Percentiles rank a stretch among this genome's conserved stretches.
These are phyloP conservation scores for Xylocampa areola DNA, from an alignment of 2,888 invertebrate genomes.

Conservation along the genomic window DNA sequence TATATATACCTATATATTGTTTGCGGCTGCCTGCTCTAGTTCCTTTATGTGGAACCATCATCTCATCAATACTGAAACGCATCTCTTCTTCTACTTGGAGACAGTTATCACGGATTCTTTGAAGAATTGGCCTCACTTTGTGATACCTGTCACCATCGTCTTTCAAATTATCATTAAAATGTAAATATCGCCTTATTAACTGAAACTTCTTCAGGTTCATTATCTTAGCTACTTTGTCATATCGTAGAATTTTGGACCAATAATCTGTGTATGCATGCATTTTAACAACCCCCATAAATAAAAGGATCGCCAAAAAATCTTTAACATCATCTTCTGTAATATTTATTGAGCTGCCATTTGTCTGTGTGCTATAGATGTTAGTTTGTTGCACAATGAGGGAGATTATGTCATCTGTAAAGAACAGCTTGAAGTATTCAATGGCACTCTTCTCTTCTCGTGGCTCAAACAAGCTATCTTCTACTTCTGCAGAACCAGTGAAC, in stretches of 20 bases:
- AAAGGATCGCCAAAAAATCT: neutral
- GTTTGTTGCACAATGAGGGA: slow-evolving; percentile 15
- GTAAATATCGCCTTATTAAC: neutral
- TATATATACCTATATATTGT: too few relatives aligned
- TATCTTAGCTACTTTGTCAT: neutral
- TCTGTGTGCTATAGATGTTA: slow-evolving; percentile 27
- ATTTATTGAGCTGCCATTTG: slow-evolving; percentile 20
- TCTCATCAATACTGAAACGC: slow-evolving; percentile 2
- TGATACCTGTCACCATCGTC: neutral
- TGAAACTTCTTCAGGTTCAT: slow-evolving; percentile 1
- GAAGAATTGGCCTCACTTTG: neutral
- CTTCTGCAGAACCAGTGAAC: slow-evolving; percentile 24
- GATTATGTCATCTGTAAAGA: slow-evolving; percentile 28
- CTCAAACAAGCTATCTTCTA: slow-evolving; percentile 11
- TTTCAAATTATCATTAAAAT: too few relatives aligned
- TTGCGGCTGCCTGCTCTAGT: too few relatives aligned
- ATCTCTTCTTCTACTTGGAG: neutral
- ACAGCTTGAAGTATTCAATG: slow-evolving; percentile 32
- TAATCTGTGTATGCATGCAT: slow-evolving; percentile 3
- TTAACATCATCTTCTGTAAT: slow-evolving; percentile 28
- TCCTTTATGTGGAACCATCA: slow-evolving; percentile 22
- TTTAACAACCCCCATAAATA: neutral
- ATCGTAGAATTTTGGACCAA: slow-evolving; percentile 4
- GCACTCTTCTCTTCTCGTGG: slow-evolving; percentile 19
- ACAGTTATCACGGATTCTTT: neutral